Conservation (phyloP, 1,140 invertebrate genomes). For the Paralvinella palmiformis region DNA sequence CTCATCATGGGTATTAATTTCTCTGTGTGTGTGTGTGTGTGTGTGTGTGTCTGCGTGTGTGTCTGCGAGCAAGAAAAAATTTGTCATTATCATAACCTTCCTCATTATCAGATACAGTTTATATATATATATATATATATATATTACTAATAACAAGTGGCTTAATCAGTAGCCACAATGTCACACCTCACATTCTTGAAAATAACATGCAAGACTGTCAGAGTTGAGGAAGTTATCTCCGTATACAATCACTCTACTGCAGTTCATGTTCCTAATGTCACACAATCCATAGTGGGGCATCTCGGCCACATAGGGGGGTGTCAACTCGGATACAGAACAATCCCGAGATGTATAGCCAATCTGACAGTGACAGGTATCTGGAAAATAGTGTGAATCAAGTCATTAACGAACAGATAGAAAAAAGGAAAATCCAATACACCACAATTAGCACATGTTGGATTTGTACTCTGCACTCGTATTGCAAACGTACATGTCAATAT, state of each 20-base stretch:
- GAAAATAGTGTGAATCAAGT: neutral
- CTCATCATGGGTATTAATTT: too few species aligned
- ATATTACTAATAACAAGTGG: too few species aligned
- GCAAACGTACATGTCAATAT: neutral
- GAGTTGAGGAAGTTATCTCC: constrained; percentile 28
- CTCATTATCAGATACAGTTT: too few species aligned
- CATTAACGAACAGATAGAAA: too few species aligned
- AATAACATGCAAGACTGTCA: constrained; percentile 22
- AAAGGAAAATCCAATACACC: neutral
- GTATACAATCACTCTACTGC: constrained; percentile 25
- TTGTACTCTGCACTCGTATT: neutral
- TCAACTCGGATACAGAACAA: constrained; percentile 9
- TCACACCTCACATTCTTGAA: constrained; percentile 27
- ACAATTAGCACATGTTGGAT: neutral
- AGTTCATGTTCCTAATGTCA: constrained; percentile 21
- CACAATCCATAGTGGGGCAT: constrained; percentile 23
- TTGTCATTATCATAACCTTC: neutral
- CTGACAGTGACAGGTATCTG: constrained; percentile 17
- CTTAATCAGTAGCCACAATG: neutral
- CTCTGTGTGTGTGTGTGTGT: too few species aligned
- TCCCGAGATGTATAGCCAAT: constrained; percentile 6
- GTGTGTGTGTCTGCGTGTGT: too few species aligned
- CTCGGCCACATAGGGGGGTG: constrained; percentile 11
- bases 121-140: too few species aligned
- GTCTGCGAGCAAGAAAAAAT: neutral